phyloP scores from a whole-genome alignment of 2,888 invertebrate species.

The Melanargia galathea region DNA sequence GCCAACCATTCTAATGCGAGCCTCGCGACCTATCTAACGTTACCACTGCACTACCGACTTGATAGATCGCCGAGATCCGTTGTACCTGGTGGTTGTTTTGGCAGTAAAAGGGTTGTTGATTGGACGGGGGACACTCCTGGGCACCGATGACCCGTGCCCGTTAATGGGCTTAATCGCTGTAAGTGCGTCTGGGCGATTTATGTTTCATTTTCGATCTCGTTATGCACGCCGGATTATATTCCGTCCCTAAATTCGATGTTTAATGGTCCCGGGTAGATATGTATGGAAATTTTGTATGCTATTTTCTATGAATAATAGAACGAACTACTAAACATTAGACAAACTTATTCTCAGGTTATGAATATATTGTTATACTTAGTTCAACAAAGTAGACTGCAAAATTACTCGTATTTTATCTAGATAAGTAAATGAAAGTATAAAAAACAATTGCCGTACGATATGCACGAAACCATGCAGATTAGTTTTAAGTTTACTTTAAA shows the following conservation, averaged over 20 bases:
- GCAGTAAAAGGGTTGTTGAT: constrained; percentile 73
- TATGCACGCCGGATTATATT: constrained; percentile 75
- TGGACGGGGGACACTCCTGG: constrained; percentile 64
- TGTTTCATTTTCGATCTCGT: constrained; percentile 82
- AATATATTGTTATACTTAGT: not conserved
- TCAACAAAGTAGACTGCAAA: not conserved
- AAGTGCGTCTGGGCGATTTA: constrained; percentile 76
- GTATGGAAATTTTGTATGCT: constrained; percentile 59
- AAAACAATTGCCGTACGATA: too few species aligned
- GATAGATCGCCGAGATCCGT: constrained; percentile 40
- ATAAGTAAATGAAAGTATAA: not conserved
- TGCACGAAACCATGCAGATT: too few species aligned
- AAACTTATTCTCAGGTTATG: not conserved
- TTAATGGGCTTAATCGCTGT: constrained; percentile 80
- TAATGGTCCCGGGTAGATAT: constrained; percentile 62
- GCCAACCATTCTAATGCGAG: constrained; percentile 64
- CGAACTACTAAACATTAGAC: not conserved
- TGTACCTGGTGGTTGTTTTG: constrained; percentile 40
- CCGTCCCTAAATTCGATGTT: constrained; percentile 55
- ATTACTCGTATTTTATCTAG: not conserved
- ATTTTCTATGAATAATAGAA: not conserved
- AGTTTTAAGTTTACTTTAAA: too few species aligned
- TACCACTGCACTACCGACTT: constrained; percentile 34
- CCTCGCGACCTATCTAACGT: constrained; percentile 56
- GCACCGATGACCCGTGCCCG: constrained; percentile 70